These are phyloP conservation scores for Tetraodon nigroviridis DNA, from an alignment of 2,113 vertebrate species.

Conservation along the genomic window DNA sequence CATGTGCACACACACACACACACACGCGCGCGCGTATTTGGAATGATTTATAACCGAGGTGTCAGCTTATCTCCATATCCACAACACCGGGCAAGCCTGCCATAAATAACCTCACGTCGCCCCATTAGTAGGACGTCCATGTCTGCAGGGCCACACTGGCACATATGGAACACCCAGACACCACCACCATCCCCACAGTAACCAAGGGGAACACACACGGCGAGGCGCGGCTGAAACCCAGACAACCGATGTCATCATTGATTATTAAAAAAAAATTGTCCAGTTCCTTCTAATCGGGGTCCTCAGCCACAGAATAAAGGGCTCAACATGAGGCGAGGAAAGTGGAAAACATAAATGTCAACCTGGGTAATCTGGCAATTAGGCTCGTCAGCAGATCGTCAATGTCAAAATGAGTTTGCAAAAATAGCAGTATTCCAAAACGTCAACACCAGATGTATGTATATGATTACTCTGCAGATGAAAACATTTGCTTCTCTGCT, in stretches of 20 bases:
- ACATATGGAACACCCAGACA: constrained; percentile 17
- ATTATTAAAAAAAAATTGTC: constrained; percentile 14
- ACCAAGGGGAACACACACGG: constrained; percentile 43
- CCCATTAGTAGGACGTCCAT: constrained; percentile 71
- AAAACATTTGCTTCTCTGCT: too few relatives aligned
- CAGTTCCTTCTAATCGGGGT: constrained; percentile 27
- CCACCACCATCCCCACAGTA: constrained; percentile 50
- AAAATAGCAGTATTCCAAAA: too few relatives aligned
- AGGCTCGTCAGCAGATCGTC: too few relatives aligned
- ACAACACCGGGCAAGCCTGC: constrained; percentile 56
- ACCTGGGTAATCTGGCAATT: too few relatives aligned
- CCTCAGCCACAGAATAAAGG: not conserved
- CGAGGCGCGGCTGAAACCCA: constrained; percentile 7
- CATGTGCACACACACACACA: not conserved
- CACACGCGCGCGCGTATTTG: too few relatives aligned
- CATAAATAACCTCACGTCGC: constrained; percentile 67
- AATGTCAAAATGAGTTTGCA: too few relatives aligned
- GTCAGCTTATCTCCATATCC: constrained; percentile 66
- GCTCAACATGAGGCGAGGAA: too few relatives aligned
- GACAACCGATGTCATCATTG: not conserved
- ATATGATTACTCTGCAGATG: too few relatives aligned
- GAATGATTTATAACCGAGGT: constrained; percentile 63
- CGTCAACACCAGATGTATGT: too few relatives aligned
- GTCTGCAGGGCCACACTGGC: constrained; percentile 41
- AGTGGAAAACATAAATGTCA: too few relatives aligned